Percentiles rank a stretch among this genome's conserved stretches.
These are phyloP conservation scores for Eucidaris tribuloides DNA, from an alignment of 35 echinoderm and acorn worm species.

Conservation along the genomic window DNA sequence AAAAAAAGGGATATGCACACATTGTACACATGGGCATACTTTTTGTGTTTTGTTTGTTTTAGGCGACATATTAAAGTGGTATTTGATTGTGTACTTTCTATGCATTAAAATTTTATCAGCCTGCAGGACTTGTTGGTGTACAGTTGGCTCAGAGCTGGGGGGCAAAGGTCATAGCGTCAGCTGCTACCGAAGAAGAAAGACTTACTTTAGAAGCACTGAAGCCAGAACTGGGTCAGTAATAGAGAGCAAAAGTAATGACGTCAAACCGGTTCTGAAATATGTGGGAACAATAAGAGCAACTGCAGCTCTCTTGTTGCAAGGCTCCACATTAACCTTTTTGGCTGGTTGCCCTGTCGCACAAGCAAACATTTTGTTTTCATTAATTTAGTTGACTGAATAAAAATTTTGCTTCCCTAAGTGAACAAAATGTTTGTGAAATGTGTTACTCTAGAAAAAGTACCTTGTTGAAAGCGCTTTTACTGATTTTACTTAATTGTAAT, in stretches of 20 bases:
- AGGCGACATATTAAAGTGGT: neutral
- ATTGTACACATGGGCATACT: neutral
- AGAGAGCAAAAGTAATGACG: too few relatives aligned
- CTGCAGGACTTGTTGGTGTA: conserved; percentile 50
- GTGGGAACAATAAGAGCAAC: neutral
- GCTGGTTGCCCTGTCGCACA: neutral
- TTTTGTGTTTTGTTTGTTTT: neutral
- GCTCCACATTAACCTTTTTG: too few relatives aligned
- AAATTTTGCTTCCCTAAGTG: neutral
- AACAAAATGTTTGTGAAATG: too few relatives aligned
- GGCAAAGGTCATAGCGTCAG: conserved; percentile 86
- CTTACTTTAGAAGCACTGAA: conserved; percentile 56
- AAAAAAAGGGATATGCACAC: neutral
- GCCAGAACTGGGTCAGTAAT: conserved; percentile 73
- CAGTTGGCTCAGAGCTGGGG: conserved; percentile 94
- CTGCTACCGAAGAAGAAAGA: conserved; percentile 56
- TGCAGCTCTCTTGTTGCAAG: neutral
- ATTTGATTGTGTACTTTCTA: too few relatives aligned
- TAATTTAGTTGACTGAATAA: too few relatives aligned
- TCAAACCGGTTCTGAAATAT: too few relatives aligned
- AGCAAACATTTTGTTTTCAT: neutral
- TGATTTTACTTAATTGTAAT: neutral
- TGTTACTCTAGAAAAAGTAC: too few relatives aligned
- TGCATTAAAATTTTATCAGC: conserved; percentile 42
- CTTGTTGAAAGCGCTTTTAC: too few relatives aligned